phyloP scores from a whole-genome alignment of 1,140 invertebrate genomes.

The Drosophila sechellia region DNA sequence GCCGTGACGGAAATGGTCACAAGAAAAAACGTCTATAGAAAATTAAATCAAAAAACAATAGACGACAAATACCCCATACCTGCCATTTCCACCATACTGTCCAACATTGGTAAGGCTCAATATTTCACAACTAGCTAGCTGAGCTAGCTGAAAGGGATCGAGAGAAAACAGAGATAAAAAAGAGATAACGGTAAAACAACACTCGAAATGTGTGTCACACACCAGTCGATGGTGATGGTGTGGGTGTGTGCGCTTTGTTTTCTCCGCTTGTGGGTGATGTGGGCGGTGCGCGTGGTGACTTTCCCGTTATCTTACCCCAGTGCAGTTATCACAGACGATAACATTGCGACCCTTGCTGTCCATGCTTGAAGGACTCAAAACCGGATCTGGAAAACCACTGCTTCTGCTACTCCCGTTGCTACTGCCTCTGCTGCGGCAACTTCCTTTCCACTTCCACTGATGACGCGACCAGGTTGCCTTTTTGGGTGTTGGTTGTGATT shows the following conservation, averaged over 20 bases:
- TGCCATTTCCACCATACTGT: no score
- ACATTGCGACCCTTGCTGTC: constrained; percentile 98
- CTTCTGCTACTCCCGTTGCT: constrained; percentile 14
- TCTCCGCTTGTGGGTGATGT: neutral
- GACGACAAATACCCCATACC: no score
- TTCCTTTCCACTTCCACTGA: constrained; percentile 31
- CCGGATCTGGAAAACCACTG: constrained; percentile 41
- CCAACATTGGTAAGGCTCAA: no score
- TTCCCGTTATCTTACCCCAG: constrained; percentile 92
- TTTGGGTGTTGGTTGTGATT: constrained; percentile 56
- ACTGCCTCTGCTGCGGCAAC: constrained; percentile 3
- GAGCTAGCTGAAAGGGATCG: no score
- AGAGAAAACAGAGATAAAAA: no score
- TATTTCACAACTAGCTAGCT: no score
- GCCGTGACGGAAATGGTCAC: no score
- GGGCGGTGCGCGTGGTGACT: neutral
- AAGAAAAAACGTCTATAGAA: no score
- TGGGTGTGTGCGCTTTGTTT: neutral
- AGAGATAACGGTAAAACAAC: neutral
- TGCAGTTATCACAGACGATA: constrained; percentile 99
- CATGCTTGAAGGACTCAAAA: constrained; percentile 87
- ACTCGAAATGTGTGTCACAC: constrained; percentile 47
- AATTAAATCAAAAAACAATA: no score
- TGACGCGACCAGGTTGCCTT: constrained; percentile 38
- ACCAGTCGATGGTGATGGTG: constrained; percentile 9